Conservation (phyloP, 64 coral and sea anemone genomes). For the Montipora foliosa region DNA sequence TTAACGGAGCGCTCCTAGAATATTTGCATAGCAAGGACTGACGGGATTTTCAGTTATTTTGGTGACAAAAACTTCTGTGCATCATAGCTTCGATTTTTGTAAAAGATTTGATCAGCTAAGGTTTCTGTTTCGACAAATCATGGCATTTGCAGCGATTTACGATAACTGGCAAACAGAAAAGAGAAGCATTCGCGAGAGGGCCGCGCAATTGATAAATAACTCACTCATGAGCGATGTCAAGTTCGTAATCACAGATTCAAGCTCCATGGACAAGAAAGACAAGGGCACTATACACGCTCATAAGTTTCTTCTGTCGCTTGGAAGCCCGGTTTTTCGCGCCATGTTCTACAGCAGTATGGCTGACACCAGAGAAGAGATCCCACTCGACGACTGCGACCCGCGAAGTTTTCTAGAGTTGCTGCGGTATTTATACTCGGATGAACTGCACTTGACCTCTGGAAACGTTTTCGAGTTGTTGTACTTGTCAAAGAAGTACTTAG, state of each 20-base stretch:
- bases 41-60: not conserved
- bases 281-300: constrained; percentile 39
- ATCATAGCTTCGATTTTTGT: not conserved
- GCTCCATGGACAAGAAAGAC: not conserved
- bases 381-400: constrained; percentile 54
- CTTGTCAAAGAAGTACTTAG: constrained; percentile 66
- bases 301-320: constrained; percentile 43
- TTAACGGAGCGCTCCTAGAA: not conserved
- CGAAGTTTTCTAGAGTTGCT: constrained; percentile 53
- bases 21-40: not conserved
- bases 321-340: constrained; percentile 58
- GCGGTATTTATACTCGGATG: constrained; percentile 63
- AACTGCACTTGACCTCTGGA: constrained; percentile 41
- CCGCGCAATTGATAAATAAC: constrained; percentile 61
- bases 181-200: constrained; percentile 64
- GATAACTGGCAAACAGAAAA: constrained; percentile 31
- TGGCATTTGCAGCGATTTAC: not conserved
- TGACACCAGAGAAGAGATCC: constrained; percentile 42
- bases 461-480: constrained; percentile 63
- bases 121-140: not conserved
- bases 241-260: constrained; percentile 42
- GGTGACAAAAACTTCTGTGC: not conserved
- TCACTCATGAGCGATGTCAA: constrained; percentile 62
- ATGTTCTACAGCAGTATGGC: constrained; percentile 74
- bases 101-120: not conserved